Conservation (phyloP, 2,797 vertebrate species). For the Yasuhikotakia modesta region DNA sequence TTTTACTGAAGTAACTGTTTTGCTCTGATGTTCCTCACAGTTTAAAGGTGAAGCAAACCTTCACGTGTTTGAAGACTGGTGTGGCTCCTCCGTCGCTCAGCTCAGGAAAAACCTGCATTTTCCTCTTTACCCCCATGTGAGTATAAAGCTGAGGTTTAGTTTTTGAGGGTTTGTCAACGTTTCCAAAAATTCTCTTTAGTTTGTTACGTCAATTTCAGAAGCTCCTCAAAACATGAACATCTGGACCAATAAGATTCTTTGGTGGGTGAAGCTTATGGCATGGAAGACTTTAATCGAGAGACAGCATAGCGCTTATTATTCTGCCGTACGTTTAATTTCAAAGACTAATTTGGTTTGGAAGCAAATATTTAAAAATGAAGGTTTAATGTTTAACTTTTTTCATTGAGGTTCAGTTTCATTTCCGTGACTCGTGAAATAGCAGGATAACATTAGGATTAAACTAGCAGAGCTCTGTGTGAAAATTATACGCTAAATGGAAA, state of each 20-base stretch:
- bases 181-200: too few species aligned
- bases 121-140: conserved; percentile 93
- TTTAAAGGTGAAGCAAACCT: conserved; percentile 93
- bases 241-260: neutral
- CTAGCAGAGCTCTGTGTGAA: neutral
- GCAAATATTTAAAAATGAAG: too few species aligned
- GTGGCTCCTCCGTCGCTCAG: conserved; percentile 87
- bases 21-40: conserved; percentile 68
- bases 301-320: neutral
- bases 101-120: conserved; percentile 95
- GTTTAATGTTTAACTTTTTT: neutral
- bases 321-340: neutral
- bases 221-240: neutral
- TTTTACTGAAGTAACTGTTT: neutral
- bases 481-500: neutral
- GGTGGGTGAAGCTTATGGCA: neutral
- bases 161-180: neutral
- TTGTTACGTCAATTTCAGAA: too few species aligned
- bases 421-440: conserved; percentile 7
- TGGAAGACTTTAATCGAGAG: neutral
- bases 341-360: neutral
- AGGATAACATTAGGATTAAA: neutral
- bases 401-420: neutral
- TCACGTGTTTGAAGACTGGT: conserved; percentile 98
- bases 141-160: conserved; percentile 63